A percentile compares a stretch with the other conserved stretches of the same genome.
phyloP scores from a whole-genome alignment of 2,888 invertebrate genomes.

The Dryadula phaetusa region DNA sequence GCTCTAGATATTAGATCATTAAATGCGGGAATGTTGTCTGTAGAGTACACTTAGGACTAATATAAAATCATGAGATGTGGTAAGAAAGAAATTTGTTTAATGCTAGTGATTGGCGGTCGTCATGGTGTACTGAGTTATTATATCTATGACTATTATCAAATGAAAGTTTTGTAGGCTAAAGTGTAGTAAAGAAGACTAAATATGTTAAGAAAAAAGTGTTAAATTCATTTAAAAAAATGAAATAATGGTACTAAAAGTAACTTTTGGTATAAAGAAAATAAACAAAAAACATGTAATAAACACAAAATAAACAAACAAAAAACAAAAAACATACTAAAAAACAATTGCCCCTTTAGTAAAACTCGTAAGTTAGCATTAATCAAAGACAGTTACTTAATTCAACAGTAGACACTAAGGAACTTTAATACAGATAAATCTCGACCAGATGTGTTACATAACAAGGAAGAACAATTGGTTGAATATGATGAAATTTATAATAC shows the following conservation, averaged over 20 bases:
- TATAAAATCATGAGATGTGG: conserved; percentile 40
- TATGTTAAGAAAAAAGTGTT: too few species aligned
- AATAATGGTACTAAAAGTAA: too few species aligned
- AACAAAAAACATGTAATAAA: too few species aligned
- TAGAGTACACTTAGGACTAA: conserved; percentile 32
- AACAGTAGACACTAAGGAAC: conserved; percentile 10
- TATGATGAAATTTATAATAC: neutral
- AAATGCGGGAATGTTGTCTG: conserved; percentile 47
- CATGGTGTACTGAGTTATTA: neutral
- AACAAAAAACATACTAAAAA: too few species aligned
- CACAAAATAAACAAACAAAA: too few species aligned
- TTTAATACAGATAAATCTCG: conserved; percentile 14
- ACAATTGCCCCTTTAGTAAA: conserved; percentile 9
- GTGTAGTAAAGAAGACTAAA: too few species aligned
- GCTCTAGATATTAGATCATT: conserved; percentile 46
- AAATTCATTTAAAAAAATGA: too few species aligned
- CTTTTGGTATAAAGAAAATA: too few species aligned
- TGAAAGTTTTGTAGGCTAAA: too few species aligned
- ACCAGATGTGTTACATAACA: conserved; percentile 6
- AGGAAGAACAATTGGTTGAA: conserved; percentile 17
- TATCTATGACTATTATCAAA: too few species aligned
- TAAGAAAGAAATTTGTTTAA: conserved; percentile 43
- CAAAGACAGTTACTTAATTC: conserved; percentile 21
- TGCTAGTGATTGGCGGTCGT: conserved; percentile 11
- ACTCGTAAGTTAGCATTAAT: conserved; percentile 12